Evolutionary conservation across 2,888 invertebrate genomes (phyloP).

Genomic region (Biston betularia): DNA sequence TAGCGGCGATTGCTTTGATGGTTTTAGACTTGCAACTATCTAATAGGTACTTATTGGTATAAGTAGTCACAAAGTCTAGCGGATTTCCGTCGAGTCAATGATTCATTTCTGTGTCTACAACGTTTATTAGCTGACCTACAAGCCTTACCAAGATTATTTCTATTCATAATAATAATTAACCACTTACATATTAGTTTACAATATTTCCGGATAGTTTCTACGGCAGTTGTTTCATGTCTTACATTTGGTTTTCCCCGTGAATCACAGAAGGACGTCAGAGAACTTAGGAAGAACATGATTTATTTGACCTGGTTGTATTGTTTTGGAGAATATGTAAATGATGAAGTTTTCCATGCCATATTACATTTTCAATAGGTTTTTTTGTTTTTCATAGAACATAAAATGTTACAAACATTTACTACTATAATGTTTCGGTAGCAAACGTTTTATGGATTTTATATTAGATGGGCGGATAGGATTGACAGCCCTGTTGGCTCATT

Average conservation of each 20-base stretch:
- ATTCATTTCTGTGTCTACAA: constrained; percentile 10
- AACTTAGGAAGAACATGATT: constrained; percentile 21
- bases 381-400: too few relatives aligned
- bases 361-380: too few relatives aligned
- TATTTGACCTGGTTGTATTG: constrained; percentile 10
- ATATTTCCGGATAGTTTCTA: constrained; percentile 4
- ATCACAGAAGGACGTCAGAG: constrained; percentile 22
- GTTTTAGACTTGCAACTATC: not conserved
- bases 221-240: constrained; percentile 12
- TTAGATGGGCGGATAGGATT: too few relatives aligned
- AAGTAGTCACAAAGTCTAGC: constrained; percentile 12
- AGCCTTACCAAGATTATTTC: constrained; percentile 4
- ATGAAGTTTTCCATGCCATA: too few relatives aligned
- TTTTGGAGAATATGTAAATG: not conserved
- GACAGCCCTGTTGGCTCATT: too few relatives aligned
- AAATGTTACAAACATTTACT: too few relatives aligned
- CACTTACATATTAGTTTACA: constrained; percentile 16
- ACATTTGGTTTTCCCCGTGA: constrained; percentile 20
- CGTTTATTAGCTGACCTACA: constrained; percentile 7
- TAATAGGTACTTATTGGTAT: not conserved
- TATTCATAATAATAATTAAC: constrained; percentile 1
- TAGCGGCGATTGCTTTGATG: too few relatives aligned
- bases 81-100: constrained; percentile 12
- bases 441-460: too few relatives aligned
- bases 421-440: too few relatives aligned